Conservation (phyloP, 2,888 invertebrate species). For the Cenopis cana region DNA sequence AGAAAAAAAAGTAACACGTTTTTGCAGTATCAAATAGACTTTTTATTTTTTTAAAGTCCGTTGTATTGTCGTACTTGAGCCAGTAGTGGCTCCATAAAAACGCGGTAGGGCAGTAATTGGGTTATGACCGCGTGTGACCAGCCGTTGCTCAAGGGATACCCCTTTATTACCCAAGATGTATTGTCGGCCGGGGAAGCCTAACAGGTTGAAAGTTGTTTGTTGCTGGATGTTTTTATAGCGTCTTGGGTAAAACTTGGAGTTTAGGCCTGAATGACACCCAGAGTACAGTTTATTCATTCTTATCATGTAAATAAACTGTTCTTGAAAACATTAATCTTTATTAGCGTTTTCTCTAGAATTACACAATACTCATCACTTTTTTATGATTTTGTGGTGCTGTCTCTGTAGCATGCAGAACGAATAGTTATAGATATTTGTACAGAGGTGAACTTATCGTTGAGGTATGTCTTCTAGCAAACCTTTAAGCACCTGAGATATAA, state of each 20-base stretch:
- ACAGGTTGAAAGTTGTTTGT: conserved; percentile 28
- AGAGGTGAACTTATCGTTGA: no score
- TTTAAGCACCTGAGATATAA: no score
- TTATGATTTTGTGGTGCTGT: no score
- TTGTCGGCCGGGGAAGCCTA: conserved; percentile 44
- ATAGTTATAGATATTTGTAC: no score
- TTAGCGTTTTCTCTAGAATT: no score
- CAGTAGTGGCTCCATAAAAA: conserved; percentile 62
- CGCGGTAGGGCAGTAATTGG: conserved; percentile 68
- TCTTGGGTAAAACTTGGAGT: conserved; percentile 9
- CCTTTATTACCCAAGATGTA: conserved; percentile 62
- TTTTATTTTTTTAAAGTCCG: neutral
- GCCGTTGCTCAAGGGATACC: conserved; percentile 54
- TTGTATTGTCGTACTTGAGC: neutral
- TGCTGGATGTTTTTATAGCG: conserved; percentile 25
- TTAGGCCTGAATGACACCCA: neutral
- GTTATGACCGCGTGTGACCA: conserved; percentile 66
- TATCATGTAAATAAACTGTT: no score
- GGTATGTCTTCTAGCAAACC: no score
- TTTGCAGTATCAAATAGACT: neutral
- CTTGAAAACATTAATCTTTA: no score
- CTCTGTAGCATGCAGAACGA: no score
- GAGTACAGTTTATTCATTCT: neutral
- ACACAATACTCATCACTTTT: no score
- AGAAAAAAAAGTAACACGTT: neutral